Evolutionary conservation across 2,888 invertebrate species (phyloP), one percentile per base, ranked within the genome.

Genomic region (Lasioglossum villosulum): DNA sequence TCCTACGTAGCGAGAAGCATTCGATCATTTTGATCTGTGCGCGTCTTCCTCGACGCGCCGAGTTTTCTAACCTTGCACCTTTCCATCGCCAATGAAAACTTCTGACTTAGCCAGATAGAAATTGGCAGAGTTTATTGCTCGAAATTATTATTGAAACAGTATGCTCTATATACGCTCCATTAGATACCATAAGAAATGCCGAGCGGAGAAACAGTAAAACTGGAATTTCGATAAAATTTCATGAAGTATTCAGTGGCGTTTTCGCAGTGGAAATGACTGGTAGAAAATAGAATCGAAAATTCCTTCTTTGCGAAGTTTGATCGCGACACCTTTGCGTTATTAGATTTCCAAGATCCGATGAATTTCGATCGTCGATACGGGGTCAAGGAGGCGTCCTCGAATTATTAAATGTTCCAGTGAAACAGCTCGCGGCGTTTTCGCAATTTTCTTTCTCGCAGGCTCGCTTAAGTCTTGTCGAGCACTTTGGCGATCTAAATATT

Each of bases 401-500:
- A 90, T 88, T 80, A 88, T 86, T 90, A 79, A 73, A 84, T 86
- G 19, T 59, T 78, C 73, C 79, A 16, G 82, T 81, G 27, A 45
- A 37, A 12, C 71, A 14, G 19, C 34, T n/a, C 68, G 30, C 19
- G 45, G 4, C n/a, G 27, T 39, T 27, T 16, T n/a, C 3, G 19
- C 34, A n/a, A 30, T 45, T 80, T 59, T 45, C 45, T 14, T 14
- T 73, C 30, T 34, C 30, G 30, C 56, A 66, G 19, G 14, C 14
- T 4, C 14, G 37, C 16, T 63, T 16, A 42, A 66, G n/a, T n/a
- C 23, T 23, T 10, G 10, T 45, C 23, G 27, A 12, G 74, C 72
- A 42, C 83, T 81, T 34, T 23, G 4, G 71, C 63, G 42, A 10
- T 84, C 45, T 76, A 79, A 76, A 84, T 84, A 85, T 79, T 79